Base-by-base conservation (phyloP, 2,797 vertebrate genomes). In the Carcharodon carcharias region DNA sequence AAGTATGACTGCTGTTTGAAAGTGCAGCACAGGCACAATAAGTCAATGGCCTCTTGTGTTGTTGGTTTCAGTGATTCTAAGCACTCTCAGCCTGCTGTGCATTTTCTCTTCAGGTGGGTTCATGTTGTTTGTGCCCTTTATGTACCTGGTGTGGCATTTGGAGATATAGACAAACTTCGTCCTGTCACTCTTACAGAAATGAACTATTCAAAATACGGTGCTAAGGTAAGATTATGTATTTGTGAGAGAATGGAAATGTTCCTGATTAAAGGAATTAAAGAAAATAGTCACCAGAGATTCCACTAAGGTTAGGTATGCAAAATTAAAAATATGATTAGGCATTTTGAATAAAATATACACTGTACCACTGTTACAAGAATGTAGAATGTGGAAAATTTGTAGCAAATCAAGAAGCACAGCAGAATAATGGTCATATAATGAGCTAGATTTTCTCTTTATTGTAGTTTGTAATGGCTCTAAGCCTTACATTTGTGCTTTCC, bases 41-140 rank as follows among this genome's bases (percentile, higher is more conserved):
- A 14, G 18, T 2, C 16, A 63, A 18, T 63, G 54, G 54, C 23
- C 54, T 45, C 82, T 6, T 88, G 7, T 92, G 58, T 3, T n/a
- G 14, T n/a, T n/a, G 14, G 21, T 93, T 65, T 93, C 91, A 40
- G 5, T 65, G 35, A 50, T 77, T 65, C 1, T n/a, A 31, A 45
- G 63, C 50, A 35, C 71, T 45, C 8, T 71, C 40, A 69, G 54
- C 35, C 12, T 54, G 35, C 6, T 91, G 40, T 82, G 73, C n/a
- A 58, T 89, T 91, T 89, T 65, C 21, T 87, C 9, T 96, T 73
- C 26, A 99, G 99, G 97, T 99, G 99, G 99, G 99, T 99, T 97
- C 99, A 99, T 96, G 99, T 99, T 96, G 99, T 99, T 54, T 99
- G 99, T 97, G 99, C 99, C 31, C 98, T 99, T 7, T 99, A 99